Base-by-base conservation (phyloP, 1,140 invertebrate genomes). In the Nomia melanderi region DNA sequence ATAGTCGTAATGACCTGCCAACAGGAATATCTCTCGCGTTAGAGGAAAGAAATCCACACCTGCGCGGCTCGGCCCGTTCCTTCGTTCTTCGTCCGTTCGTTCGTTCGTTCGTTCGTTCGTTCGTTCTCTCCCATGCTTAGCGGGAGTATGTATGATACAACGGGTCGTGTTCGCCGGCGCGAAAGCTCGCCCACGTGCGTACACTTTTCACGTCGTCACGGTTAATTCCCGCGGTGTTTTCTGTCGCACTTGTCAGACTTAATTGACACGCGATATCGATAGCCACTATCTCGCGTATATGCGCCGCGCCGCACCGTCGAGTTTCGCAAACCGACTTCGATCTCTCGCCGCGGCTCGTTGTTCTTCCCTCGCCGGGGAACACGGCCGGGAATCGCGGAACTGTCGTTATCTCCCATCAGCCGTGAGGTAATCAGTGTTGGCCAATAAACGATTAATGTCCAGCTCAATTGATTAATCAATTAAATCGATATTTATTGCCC, bases 191-290 rank as follows among this genome's bases (percentile, higher is more conserved):
- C 69, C 79, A 74, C 64, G 81, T 82, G 7, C 20, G 50, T 25
- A 25, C 12, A 39, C 27, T 31, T 65, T 77, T 69, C 66, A 72
- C 73, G 27, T 62, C 56, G 62, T 66, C 63, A 44, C 54, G 57
- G 70, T 63, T 53, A 66, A 78, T 78, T 78, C 57, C 12, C 70
- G 29, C 74, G 44, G 29, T 62, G 69, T 81, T 78, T 64, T 78
- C 76, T 59, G 50, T 80, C 66, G 63, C 47, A 53, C 56, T 33
- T 57, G 79, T 56, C 73, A 33, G 31, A 14, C 56, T 81, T 81
- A 82, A 82, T 81, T 82, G 78, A 71, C 50, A 53, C 36, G 41
- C 62, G 44, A 81, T 81, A 77, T 63, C 54, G 69, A 77, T 82
- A 62, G 20, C 9, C 44, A 62, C 66, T 63, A 71, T 77, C 74